A percentile compares a stretch with the other conserved stretches of the same genome.
These are phyloP conservation scores for Sciurus vulgaris DNA, from an alignment of 2,797 vertebrate species.

Conservation along the genomic window DNA sequence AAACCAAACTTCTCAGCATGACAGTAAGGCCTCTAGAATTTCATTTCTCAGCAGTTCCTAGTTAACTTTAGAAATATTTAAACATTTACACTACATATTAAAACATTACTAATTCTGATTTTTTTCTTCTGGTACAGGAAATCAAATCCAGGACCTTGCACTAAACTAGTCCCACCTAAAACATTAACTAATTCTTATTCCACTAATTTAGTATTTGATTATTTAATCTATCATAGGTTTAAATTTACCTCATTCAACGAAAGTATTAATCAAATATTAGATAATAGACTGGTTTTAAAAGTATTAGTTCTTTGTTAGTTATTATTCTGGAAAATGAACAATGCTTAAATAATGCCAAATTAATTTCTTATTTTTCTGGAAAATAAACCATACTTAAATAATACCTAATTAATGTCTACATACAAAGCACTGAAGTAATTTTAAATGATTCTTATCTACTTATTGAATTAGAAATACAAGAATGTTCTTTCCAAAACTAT, in stretches of 20 bases:
- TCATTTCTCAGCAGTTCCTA: background rate
- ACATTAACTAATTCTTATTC: background rate
- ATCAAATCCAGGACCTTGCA: background rate
- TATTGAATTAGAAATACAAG: slow-evolving; percentile 4
- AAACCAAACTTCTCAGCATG: background rate
- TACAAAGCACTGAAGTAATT: background rate
- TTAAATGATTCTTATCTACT: background rate
- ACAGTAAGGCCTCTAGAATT: background rate
- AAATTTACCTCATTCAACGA: background rate
- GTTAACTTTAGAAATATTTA: background rate
- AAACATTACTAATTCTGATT: too few relatives aligned
- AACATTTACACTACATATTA: background rate
- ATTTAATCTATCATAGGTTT: background rate
- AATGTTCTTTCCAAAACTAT: slow-evolving; percentile 16
- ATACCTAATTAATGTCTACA: background rate
- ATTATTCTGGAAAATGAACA: too few relatives aligned
- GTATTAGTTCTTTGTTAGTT: background rate
- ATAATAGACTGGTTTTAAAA: background rate
- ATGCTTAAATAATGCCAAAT: too few relatives aligned
- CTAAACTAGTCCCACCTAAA: too few relatives aligned
- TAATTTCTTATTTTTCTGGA: background rate
- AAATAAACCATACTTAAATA: slow-evolving; percentile 41
- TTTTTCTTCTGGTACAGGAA: too few relatives aligned
- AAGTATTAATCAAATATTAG: slow-evolving; percentile 55
- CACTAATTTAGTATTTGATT: background rate